Conservation (phyloP, 2,797 vertebrate genomes). For the Heterohyrax brucei region DNA sequence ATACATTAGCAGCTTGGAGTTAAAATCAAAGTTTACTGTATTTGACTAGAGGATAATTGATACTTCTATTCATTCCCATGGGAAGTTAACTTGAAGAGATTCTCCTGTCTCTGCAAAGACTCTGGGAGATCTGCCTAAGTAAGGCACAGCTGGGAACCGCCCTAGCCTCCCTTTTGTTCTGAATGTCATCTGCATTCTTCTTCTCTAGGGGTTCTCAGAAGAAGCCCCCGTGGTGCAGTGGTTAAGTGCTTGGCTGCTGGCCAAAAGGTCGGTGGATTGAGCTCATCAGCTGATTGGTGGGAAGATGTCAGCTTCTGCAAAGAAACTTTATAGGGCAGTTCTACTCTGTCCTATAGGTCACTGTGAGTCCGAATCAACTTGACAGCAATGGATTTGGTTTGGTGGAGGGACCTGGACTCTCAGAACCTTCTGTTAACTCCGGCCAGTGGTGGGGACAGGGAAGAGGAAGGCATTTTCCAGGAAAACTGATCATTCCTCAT, state of each 20-base stretch:
- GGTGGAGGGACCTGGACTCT: neutral
- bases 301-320: no score
- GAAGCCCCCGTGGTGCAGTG: no score
- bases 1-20: conserved; percentile 42
- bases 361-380: no score
- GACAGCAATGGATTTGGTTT: no score
- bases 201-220: neutral
- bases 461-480: conserved; percentile 17
- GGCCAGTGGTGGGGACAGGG: neutral
- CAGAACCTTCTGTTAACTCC: neutral
- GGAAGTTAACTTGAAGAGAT: conserved; percentile 8
- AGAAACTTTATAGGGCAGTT: no score
- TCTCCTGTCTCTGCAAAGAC: neutral
- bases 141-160: neutral
- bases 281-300: no score
- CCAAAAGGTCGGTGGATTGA: no score
- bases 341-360: no score
- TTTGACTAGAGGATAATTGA: neutral
- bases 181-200: conserved; percentile 20
- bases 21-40: conserved; percentile 48
- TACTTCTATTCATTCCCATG: neutral
- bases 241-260: no score
- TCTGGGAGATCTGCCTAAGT: conserved; percentile 30
- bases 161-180: neutral
- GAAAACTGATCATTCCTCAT: conserved; percentile 4